These are phyloP conservation scores for Neodiprion lecontei DNA, from an alignment of 1,140 invertebrate genomes.

Conservation along the genomic window DNA sequence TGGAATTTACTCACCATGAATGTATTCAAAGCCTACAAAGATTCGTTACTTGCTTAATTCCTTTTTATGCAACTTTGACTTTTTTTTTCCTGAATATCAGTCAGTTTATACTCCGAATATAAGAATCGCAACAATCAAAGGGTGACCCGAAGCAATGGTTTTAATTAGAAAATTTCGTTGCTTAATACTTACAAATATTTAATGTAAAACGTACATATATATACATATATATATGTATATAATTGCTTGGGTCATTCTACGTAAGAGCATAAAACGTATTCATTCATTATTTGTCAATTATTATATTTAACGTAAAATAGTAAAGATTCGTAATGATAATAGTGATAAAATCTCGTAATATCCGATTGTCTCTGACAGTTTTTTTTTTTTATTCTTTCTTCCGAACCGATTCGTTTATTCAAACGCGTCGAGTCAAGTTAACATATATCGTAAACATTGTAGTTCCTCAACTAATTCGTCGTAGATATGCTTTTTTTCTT, in stretches of 20 bases:
- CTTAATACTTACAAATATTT: neutral
- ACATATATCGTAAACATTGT: no score
- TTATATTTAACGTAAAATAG: conserved; percentile 25
- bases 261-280: conserved; percentile 37
- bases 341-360: neutral
- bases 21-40: neutral
- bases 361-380: neutral
- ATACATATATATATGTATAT: conserved; percentile 24
- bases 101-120: neutral
- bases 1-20: conserved; percentile 7
- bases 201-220: neutral
- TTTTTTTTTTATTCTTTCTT: neutral
- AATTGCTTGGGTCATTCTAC: conserved; percentile 41
- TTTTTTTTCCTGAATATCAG: neutral
- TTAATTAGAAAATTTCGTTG: conserved; percentile 54
- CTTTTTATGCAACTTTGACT: neutral
- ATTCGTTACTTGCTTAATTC: neutral
- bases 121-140: conserved; percentile 43
- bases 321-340: no score
- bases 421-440: no score
- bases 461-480: no score
- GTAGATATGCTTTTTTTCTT: no score
- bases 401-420: neutral
- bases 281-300: conserved; percentile 62
- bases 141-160: conserved; percentile 53